Conservation (phyloP, 2,888 invertebrate species). For the Sphaerophoria taeniata region DNA sequence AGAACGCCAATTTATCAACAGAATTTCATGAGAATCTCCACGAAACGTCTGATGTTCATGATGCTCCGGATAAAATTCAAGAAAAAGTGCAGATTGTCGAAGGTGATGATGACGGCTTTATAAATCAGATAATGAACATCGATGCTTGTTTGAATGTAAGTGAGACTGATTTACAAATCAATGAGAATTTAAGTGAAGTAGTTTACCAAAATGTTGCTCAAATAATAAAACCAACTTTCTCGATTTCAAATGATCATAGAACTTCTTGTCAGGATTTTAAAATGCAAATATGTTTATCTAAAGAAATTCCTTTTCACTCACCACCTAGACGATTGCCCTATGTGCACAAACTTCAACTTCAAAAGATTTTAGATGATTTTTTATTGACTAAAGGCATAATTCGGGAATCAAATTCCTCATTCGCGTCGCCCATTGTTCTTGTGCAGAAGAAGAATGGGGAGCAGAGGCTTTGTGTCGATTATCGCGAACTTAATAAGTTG, state of each 20-base stretch:
- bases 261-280: not conserved
- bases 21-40: slow-evolving; percentile 32
- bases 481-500: slow-evolving; percentile 29
- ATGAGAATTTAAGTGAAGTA: slow-evolving; percentile 8
- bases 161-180: slow-evolving; percentile 1
- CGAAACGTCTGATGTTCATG: not conserved
- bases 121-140: slow-evolving; percentile 17
- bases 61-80: slow-evolving; percentile 1
- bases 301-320: slow-evolving; percentile 18
- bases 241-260: slow-evolving; percentile 7
- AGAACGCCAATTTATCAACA: slow-evolving; percentile 1
- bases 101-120: not conserved
- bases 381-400: slow-evolving; percentile 32
- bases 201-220: slow-evolving; percentile 25
- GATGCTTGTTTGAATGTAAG: slow-evolving; percentile 14
- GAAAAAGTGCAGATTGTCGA: slow-evolving; percentile 2
- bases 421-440: slow-evolving; percentile 67
- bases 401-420: slow-evolving; percentile 50
- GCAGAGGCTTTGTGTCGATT: slow-evolving; percentile 28
- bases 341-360: slow-evolving; percentile 22
- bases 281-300: slow-evolving; percentile 52
- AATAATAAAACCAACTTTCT: slow-evolving; percentile 36
- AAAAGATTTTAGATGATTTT: slow-evolving; percentile 31
- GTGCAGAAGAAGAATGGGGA: slow-evolving; percentile 58
- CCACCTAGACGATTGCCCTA: slow-evolving; percentile 33